Evolutionary conservation across 2,113 vertebrate species (phyloP), one percentile per base, ranked within the genome.

Genomic region (Coturnix japonica): DNA sequence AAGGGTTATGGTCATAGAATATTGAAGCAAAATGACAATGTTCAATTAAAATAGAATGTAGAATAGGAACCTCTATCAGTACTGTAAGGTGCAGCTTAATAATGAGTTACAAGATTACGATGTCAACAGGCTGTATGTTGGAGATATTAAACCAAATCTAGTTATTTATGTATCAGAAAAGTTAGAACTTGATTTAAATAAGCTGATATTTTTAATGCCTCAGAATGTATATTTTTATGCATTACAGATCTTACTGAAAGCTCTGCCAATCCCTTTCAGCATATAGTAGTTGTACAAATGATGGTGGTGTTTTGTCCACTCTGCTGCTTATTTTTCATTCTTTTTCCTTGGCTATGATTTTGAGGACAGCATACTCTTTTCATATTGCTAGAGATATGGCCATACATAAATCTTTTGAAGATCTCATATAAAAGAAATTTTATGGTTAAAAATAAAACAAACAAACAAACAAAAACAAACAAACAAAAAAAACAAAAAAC

Each of bases 351-450:
- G 64, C 80, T 97, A 96, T 98, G 88, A 95, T 96, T 96, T 87
- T 95, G 94, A 96, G 92, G 91, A 95, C 88, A 95, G 91, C 65
- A 31, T 17, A 31, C n/a, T 84, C 83, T 96, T 97, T 97, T 97
- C 85, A 96, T 97, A 93, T 97, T 96, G 46, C 90, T 90, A 82
- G 67, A 95, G 84, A 93, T 96, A 95, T 87, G 88, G 92, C 69
- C 96, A 78, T 97, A 87, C 84, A 97, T 95, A 96, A 96, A 97
- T 97, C 81, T 97, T 87, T 83, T 47, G 93, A 91, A 95, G 69
- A 96, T 85, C 67, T 95, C 69, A 83, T 93, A 89, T 67, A 69
- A 33, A 90, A 73, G 73, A 60, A 92, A 97, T 89, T 79, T 93
- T 94, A 89, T 33, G 7, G 31, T 47, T 44, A 90, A 90, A 54